Evolutionary conservation across 2,113 vertebrate species (phyloP).

Genomic region (Zootoca vivipara): DNA sequence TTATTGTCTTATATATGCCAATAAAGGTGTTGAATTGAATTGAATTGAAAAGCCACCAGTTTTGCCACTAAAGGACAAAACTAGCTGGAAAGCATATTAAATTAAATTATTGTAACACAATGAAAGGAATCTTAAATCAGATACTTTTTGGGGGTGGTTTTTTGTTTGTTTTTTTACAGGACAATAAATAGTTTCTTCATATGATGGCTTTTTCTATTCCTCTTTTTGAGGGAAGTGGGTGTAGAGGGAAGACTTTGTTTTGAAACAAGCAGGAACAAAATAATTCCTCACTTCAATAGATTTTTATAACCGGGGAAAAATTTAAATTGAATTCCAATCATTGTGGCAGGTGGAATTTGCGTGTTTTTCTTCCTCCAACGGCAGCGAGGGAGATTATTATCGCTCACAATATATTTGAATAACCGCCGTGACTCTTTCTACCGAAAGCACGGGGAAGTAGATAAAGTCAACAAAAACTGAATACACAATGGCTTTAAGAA

Average conservation of each 20-base stretch:
- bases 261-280: not conserved
- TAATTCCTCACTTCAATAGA: not conserved
- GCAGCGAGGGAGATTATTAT: not conserved
- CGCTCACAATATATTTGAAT: constrained; percentile 3
- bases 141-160: not conserved
- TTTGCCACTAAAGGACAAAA: not conserved
- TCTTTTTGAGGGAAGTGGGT: not conserved
- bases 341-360: not conserved
- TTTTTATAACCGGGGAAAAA: constrained; percentile 5
- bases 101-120: not conserved
- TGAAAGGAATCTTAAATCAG: not conserved
- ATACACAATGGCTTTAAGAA: constrained; percentile 1
- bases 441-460: not conserved
- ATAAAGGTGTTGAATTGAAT: too few species aligned
- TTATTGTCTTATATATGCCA: too few species aligned
- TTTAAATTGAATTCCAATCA: constrained; percentile 14
- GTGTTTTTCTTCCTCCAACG: not conserved
- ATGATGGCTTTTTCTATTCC: not conserved
- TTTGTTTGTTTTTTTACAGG: not conserved
- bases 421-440: not conserved
- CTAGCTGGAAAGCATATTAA: not conserved
- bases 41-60: not conserved
- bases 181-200: not conserved
- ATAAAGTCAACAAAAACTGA: constrained; percentile 19
- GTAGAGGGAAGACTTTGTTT: not conserved